phyloP scores from a whole-genome alignment of 2,113 vertebrate genomes.

The Apistogramma diplotaenia region DNA sequence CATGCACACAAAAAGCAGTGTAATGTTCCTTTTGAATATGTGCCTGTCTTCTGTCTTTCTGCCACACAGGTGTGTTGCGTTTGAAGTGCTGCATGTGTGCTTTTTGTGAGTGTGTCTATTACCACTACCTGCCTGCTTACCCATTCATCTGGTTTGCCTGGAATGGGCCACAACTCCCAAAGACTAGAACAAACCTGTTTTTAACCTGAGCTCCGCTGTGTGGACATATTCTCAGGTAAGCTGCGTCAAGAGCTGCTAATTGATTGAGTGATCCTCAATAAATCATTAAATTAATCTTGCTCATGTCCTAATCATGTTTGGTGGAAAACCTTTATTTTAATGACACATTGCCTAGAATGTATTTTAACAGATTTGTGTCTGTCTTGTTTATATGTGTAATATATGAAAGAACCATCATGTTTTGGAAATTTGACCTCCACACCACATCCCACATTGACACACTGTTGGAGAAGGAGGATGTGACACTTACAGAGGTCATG shows the following conservation, averaged over 20 bases:
- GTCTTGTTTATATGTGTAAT: not conserved
- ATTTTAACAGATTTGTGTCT: not conserved
- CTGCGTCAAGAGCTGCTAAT: not conserved
- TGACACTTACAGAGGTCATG: slow-evolving; percentile 95
- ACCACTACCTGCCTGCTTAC: slow-evolving; percentile 66
- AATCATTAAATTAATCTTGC: not conserved
- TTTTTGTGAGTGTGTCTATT: slow-evolving; percentile 45
- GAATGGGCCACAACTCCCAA: slow-evolving; percentile 92
- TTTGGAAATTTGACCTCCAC: slow-evolving; percentile 99
- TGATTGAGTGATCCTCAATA: not conserved
- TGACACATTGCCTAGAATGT: not conserved
- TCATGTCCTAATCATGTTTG: not conserved
- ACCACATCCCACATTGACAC: slow-evolving; percentile 99
- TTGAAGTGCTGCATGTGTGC: slow-evolving; percentile 66
- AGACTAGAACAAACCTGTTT: slow-evolving; percentile 82
- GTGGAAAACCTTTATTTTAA: not conserved
- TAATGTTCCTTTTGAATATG: not conserved
- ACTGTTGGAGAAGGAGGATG: slow-evolving; percentile 96
- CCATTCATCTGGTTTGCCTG: slow-evolving; percentile 81
- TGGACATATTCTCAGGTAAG: slow-evolving; percentile 77
- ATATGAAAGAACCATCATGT: slow-evolving; percentile 88
- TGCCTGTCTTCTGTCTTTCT: not conserved
- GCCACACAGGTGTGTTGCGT: slow-evolving; percentile 63
- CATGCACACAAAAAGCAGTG: not conserved
- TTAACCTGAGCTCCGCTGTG: slow-evolving; percentile 79